Conservation (phyloP, 2,888 invertebrate genomes). For the Sphaerophoria rueppellii region DNA sequence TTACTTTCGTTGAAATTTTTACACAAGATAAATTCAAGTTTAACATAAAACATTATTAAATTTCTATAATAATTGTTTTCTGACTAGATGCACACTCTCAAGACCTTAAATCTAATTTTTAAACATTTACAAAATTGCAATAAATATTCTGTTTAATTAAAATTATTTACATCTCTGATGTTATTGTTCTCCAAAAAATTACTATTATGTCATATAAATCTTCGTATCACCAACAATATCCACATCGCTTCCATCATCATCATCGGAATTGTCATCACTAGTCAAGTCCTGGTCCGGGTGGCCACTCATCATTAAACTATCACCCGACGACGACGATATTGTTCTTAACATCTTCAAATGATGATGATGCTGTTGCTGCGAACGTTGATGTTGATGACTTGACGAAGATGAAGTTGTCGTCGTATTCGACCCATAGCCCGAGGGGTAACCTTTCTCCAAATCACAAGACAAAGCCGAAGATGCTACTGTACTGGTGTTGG, state of each 20-base stretch:
- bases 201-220: conserved; percentile 80
- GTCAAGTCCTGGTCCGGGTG: conserved; percentile 79
- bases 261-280: conserved; percentile 81
- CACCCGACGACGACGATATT: conserved; percentile 74
- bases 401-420: conserved; percentile 54
- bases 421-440: conserved; percentile 46
- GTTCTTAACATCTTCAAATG: conserved; percentile 70
- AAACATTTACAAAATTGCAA: conserved; percentile 57
- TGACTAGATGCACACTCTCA: conserved; percentile 74
- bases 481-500: conserved; percentile 74
- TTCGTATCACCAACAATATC: conserved; percentile 82
- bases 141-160: conserved; percentile 17
- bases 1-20: conserved; percentile 59
- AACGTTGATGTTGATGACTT: conserved; percentile 50
- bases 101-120: conserved; percentile 5
- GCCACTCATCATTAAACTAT: conserved; percentile 74
- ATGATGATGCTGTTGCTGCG: conserved; percentile 46
- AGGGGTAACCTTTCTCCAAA: conserved; percentile 73
- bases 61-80: conserved; percentile 22
- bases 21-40: conserved; percentile 40
- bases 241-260: conserved; percentile 81
- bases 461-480: conserved; percentile 73
- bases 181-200: not conserved
- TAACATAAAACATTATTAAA: conserved; percentile 34
- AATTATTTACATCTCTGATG: conserved; percentile 11